phyloP scores from a whole-genome alignment of 2,113 vertebrate genomes.

The Bubo blakistoni region DNA sequence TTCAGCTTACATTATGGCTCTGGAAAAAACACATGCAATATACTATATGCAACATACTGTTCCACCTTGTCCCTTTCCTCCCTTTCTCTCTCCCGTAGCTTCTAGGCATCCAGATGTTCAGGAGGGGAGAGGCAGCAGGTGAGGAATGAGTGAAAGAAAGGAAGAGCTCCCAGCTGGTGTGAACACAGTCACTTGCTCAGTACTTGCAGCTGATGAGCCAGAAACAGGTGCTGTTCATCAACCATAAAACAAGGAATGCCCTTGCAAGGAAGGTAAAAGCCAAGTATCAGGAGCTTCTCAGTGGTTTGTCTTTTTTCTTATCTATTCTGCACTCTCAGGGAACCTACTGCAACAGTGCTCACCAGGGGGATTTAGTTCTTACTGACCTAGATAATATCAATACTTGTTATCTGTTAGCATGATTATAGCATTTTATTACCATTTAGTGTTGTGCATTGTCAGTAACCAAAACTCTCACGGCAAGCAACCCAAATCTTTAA shows the following conservation, averaged over 20 bases:
- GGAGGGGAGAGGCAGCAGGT: rapidly evolving
- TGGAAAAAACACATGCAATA: neutral
- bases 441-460: neutral
- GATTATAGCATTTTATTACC: neutral
- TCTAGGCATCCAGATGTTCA: neutral
- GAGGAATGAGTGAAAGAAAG: rapidly evolving
- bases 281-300: neutral
- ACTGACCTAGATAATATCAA: neutral
- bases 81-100: neutral
- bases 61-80: neutral
- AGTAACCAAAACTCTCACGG: rapidly evolving
- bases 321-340: neutral
- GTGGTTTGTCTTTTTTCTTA: neutral
- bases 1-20: neutral
- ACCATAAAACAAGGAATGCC: neutral
- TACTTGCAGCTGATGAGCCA: neutral
- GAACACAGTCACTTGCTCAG: neutral
- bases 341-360: neutral
- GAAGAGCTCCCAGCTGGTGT: neutral
- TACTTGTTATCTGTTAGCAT: neutral
- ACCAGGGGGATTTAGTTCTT: rapidly evolving
- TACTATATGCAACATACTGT: rapidly evolving
- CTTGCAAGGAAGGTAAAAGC: neutral
- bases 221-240: neutral
- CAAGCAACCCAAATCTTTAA: rapidly evolving